These are phyloP conservation scores for Zoanthus sansibaricus DNA, from an alignment of 92 coral and sea anemone genomes.

Conservation along the genomic window DNA sequence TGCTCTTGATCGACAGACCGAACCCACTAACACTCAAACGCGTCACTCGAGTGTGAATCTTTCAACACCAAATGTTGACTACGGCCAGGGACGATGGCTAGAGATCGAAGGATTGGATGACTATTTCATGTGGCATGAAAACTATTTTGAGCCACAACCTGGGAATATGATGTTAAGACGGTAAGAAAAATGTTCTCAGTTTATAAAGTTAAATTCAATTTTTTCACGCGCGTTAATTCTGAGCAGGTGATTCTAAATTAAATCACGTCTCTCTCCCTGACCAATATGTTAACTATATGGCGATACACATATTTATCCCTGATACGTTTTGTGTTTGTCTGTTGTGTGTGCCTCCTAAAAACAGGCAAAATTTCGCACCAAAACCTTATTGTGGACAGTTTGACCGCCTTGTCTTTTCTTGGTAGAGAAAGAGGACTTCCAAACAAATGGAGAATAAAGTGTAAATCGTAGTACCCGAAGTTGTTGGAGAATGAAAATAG, in stretches of 20 bases:
- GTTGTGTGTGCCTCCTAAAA: neutral
- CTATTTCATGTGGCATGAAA: slow-evolving; percentile 84
- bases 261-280: too few species aligned
- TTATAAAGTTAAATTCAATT: too few species aligned
- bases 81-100: slow-evolving; percentile 78
- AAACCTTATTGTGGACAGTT: neutral
- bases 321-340: too few species aligned
- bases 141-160: slow-evolving; percentile 69
- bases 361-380: neutral
- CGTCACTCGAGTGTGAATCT: neutral
- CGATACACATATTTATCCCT: too few species aligned
- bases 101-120: slow-evolving; percentile 90
- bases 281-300: too few species aligned
- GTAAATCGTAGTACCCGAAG: too few species aligned
- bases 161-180: slow-evolving; percentile 19
- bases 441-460: too few species aligned
- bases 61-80: slow-evolving; percentile 67
- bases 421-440: too few species aligned
- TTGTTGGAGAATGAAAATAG: too few species aligned
- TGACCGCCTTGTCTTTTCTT: too few species aligned
- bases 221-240: too few species aligned
- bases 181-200: neutral
- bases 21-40: neutral
- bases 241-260: too few species aligned
- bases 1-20: neutral